A percentile compares a stretch with the other conserved stretches of the same genome.
Evolutionary conservation across 1,140 invertebrate genomes (phyloP).

Genomic region (Brachystomella parvula): DNA sequence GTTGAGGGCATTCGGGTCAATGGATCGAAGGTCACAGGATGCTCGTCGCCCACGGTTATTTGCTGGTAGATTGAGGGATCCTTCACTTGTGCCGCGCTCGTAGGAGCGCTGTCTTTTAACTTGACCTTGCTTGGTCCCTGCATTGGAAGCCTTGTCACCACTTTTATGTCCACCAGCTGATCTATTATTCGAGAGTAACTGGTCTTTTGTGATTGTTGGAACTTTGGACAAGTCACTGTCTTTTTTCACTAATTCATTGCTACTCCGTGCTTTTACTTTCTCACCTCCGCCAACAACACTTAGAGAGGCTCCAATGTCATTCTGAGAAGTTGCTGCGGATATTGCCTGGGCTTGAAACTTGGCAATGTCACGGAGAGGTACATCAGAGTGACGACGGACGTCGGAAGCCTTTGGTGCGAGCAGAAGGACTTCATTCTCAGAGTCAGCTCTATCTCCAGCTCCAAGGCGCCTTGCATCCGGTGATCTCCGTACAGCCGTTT

Average conservation of each 20-base stretch:
- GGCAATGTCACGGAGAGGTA: constrained; percentile 36
- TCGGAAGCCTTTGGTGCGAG: constrained; percentile 36
- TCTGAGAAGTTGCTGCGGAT: constrained; percentile 27
- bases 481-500: constrained; percentile 32
- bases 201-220: not conserved
- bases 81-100: constrained; percentile 35
- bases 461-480: constrained; percentile 33
- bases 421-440: constrained; percentile 36
- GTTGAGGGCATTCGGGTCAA: constrained; percentile 25
- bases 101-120: constrained; percentile 36
- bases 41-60: constrained; percentile 33
- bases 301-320: constrained; percentile 25
- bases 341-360: constrained; percentile 33
- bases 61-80: constrained; percentile 34
- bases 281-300: constrained; percentile 16
- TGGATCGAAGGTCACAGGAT: constrained; percentile 34
- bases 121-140: constrained; percentile 11
- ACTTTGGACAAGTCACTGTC: not conserved
- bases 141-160: constrained; percentile 1
- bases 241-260: constrained; percentile 17
- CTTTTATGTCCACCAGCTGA: not conserved
- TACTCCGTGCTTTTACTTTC: constrained; percentile 22
- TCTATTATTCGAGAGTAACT: not conserved
- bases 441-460: constrained; percentile 34
- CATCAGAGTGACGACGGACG: constrained; percentile 37